These are phyloP conservation scores for Lycaon pictus DNA, from an alignment of 2,113 vertebrate species.

Conservation along the genomic window DNA sequence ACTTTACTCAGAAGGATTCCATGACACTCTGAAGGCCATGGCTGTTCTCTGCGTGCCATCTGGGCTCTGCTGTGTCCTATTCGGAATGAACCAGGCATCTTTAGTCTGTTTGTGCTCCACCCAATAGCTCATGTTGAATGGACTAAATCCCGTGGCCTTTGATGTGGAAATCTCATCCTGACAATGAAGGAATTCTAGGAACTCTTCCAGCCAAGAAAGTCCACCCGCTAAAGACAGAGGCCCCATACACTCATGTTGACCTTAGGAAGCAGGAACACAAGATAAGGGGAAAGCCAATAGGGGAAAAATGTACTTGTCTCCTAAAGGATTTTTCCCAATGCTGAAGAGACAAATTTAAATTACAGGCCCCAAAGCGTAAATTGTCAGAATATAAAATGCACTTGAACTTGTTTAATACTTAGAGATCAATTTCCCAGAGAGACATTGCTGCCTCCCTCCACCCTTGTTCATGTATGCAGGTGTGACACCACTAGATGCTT, in stretches of 20 bases:
- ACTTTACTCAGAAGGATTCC: neutral
- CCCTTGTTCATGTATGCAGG: accelerated
- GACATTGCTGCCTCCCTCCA: neutral
- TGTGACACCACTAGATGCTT: neutral
- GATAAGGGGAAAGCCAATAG: neutral
- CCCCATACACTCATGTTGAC: neutral
- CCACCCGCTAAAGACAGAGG: neutral
- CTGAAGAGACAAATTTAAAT: conserved; percentile 60
- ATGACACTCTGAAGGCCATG: neutral
- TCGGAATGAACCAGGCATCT: conserved; percentile 47
- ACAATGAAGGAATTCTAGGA: conserved; percentile 58
- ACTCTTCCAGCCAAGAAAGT: conserved; percentile 38
- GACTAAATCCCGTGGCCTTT: conserved; percentile 56
- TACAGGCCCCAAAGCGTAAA: neutral
- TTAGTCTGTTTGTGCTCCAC: neutral
- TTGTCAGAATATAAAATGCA: neutral
- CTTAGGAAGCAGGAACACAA: neutral
- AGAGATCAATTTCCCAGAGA: neutral
- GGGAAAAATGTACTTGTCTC: neutral
- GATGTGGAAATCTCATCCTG: conserved; percentile 70
- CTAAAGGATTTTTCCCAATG: neutral
- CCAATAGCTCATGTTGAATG: neutral
- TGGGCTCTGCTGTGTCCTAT: neutral
- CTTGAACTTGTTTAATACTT: neutral
- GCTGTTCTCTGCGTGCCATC: neutral